Evolutionary conservation across 2,113 vertebrate genomes (phyloP), one percentile per base, ranked within the genome.

Genomic region (Onychorhynchus coronatus): DNA sequence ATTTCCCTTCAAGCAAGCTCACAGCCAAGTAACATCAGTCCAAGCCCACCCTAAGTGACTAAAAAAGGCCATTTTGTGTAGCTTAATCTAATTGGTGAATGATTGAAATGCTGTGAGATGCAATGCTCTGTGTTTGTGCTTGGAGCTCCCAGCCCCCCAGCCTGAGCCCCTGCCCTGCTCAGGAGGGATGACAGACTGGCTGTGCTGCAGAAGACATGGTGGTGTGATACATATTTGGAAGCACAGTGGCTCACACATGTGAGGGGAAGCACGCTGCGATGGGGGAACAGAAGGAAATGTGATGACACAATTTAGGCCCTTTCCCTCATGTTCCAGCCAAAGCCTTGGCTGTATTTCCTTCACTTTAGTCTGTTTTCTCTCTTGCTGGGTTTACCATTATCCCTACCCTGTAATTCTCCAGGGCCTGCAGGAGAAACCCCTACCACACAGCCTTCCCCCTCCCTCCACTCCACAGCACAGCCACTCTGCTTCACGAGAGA

Each of bases 181-280:
- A 67, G 18, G 28, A 27, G 22, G 58, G 31, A n/a, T 6, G 17
- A 56, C 24, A 86, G 44, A 44, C 7, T 39, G n/a, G n/a, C 18
- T 86, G 37, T 28, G 22, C 24, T 23, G n/a, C 31, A 80, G 55
- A 65, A 58, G 58, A 74, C 14, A 30, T 35, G 35, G 41, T 0
- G 8, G 12, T 12, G 4, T 12, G 17, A 84, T n/a, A 12, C 22
- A 31, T 0, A 0, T 31, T 35, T n/a, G 30, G 44, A 39, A 73
- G 52, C 41, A 41, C n/a, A 50, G 14, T 6, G 12, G 42, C 19
- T 1, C 0, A 76, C 56, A 73, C 17, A 88, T n/a, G n/a, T n/a
- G n/a, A n/a, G 65, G 2, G 2, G 59, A 76, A 76, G 22, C 35
- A 80, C 0, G 0, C 6, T 2, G 1, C n/a, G 41, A 58, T 25